These are phyloP conservation scores for Melanocharis versteri DNA, from an alignment of 2,113 vertebrate genomes.

Conservation along the genomic window DNA sequence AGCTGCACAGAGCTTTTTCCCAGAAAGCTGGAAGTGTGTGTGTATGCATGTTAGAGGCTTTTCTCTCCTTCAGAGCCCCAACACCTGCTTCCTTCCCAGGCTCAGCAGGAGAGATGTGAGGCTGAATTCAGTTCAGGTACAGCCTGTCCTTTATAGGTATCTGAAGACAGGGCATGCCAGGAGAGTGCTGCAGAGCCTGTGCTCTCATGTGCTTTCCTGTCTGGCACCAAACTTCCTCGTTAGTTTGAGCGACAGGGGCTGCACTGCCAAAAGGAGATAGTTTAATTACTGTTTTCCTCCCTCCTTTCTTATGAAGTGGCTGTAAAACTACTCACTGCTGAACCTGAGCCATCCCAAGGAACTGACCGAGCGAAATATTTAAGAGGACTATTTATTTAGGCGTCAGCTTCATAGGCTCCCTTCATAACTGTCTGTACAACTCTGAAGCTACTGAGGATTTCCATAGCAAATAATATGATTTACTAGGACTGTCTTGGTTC, in stretches of 20 bases:
- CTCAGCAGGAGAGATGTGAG: background rate
- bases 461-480: background rate
- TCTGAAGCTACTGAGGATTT: background rate
- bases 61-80: background rate
- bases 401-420: background rate
- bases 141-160: background rate
- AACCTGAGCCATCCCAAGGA: conserved; percentile 26
- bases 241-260: background rate
- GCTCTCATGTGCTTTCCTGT: background rate
- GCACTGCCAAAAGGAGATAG: background rate
- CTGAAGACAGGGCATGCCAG: background rate
- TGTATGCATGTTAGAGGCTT: background rate
- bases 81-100: background rate
- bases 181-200: background rate
- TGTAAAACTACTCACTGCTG: conserved; percentile 40
- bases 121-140: background rate
- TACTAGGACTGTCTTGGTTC: background rate
- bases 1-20: background rate
- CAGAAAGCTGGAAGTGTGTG: background rate
- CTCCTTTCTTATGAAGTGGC: conserved; percentile 4
- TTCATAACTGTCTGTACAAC: background rate
- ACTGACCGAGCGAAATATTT: conserved; percentile 6
- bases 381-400: conserved; percentile 41
- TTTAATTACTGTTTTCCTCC: conserved; percentile 46
- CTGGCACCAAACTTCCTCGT: background rate